Base-by-base conservation (phyloP, 2,888 invertebrate species). In the Morinoia aosen region DNA sequence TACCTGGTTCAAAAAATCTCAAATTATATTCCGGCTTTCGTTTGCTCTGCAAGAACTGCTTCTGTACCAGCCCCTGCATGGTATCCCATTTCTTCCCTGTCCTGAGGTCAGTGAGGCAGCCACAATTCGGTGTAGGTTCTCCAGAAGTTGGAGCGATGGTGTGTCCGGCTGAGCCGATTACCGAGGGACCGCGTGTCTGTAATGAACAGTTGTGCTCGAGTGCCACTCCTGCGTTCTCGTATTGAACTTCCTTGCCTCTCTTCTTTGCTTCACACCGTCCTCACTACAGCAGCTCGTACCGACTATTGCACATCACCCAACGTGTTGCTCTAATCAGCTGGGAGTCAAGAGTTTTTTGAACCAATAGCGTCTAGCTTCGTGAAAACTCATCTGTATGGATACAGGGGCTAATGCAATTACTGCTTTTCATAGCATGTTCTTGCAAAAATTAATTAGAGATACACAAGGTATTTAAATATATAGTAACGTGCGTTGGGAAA, bases 121-220 rank as follows among this genome's bases (percentile, higher is more conserved):
- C 90, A 48, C 48, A 90, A 40, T 90, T 90, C 90, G 90, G 90
- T 90, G 90, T 90, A 40, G 90, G 90, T 90, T 90, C 90, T 57
- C 11, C 93, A 93, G 57, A 56, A 93, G 93, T 57, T 93, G 93
- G 93, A 93, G 57, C 93, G 57, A 93, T 93, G 48, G 93, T 93
- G 93, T 57, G 93, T 93, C 93, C 57, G 57, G 58, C 57, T 48
- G 93, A 57, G 93, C 93, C 93, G 93, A 93, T 93, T 93, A 93
- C 93, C 57, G 93, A 39, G 93, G 25, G 93, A 57, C 48, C 93
- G 76, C 76, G 93, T 93, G 93, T 33, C 57, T 93, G 93, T 93
- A 93, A 93, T 93, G 93, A 93, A 93, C 93, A 57, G 93, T 93
- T 93, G 93, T 93, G 93, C 12, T 90, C 40, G 25, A 90, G 90